Base-by-base conservation (phyloP, 2,113 vertebrate species). In the Ellobius talpinus region DNA sequence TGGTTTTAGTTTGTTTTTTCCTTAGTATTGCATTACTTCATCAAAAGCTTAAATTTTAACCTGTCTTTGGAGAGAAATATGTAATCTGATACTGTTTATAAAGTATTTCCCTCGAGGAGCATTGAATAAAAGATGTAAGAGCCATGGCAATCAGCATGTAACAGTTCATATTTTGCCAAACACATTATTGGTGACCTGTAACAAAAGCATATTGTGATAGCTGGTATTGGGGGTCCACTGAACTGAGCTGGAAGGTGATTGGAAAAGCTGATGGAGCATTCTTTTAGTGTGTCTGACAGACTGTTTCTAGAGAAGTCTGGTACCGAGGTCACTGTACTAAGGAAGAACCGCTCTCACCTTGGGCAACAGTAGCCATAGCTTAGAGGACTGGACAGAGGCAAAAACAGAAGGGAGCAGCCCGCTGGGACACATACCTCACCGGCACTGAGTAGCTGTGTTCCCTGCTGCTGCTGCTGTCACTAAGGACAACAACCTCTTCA, bases 91-190 rank as follows among this genome's bases (percentile, higher is more conserved):
- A 10, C 79, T 73, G 66, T 39, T 74, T 74, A 65, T 39, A 91
- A 94, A 2, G 16, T 55, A 91, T 29, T 84, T 93, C 87, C 63
- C 77, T 89, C 50, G 23, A 31, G 7, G 68, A 77, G 58, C 36
- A 29, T 19, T 93, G 50, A 92, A 93, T 19, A 94, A 93, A 94
- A 58, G 7, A 85, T 86, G 39, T 9, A 95, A 87, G 47, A 52
- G 93, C 33, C 26, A 47, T 79, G 93, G 58, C 74, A 89, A 82
- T 74, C n/a, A 94, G 7, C n/a, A 94, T 72, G 52, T 58, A 85
- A 91, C 12, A 94, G 78, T 47, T 89, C 61, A 47, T 45, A 68
- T 13, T 89, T 94, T 89, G 4, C 26, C 65, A 96, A 94, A 87
- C 70, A 82, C 86, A 63, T 65, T 91, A 5, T 96, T 66, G 63